Base-by-base conservation (phyloP, 2,113 vertebrate species). In the Oceanites oceanicus region DNA sequence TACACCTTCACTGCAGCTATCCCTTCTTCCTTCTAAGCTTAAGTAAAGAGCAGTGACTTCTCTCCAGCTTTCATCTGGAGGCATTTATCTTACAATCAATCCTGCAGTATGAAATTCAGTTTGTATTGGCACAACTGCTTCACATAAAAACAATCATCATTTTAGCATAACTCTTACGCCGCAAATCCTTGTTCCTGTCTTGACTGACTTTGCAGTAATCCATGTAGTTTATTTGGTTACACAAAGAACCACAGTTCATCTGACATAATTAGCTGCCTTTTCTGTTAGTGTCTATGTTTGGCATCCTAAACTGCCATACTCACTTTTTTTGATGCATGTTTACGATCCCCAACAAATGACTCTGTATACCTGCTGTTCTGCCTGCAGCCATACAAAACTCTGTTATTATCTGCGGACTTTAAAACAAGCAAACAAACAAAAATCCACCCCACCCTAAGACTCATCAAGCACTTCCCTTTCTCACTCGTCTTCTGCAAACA, bases 311-410 rank as follows among this genome's bases (percentile, higher is more conserved):
- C 22, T 2, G 9, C 29, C 45, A 40, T 2, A 47, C 11, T 76
- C 23, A 56, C 12, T 70, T 68, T 32, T 86, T 11, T 56, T 30
- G 30, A 84, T 65, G 38, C 42, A 74, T 2, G 7, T 16, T 70
- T 38, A 81, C 0, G 0, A 36, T 53, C 11, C 44, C 67, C 47
- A 67, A 44, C 0, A 0, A 75, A 74, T 7, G 6, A 63, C 36
- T 25, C 8, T 0, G 11, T 29, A 47, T 15, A 88, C 22, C 49
- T 79, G 38, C 38, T 86, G 13, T 32, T 77, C 29, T 67, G 42
- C 29, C 42, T 88, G 88, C 44, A 84, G 40, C 13, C 59, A 74
- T 18, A 58, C 15, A 66, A 19, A 92, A 52, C 11, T 76, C 62
- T 38, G 13, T 72, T 7, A 63, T 59, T 53, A 61, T 9, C 32